phyloP scores from a whole-genome alignment of 2,797 vertebrate species.

The Oreochromis grahami region DNA sequence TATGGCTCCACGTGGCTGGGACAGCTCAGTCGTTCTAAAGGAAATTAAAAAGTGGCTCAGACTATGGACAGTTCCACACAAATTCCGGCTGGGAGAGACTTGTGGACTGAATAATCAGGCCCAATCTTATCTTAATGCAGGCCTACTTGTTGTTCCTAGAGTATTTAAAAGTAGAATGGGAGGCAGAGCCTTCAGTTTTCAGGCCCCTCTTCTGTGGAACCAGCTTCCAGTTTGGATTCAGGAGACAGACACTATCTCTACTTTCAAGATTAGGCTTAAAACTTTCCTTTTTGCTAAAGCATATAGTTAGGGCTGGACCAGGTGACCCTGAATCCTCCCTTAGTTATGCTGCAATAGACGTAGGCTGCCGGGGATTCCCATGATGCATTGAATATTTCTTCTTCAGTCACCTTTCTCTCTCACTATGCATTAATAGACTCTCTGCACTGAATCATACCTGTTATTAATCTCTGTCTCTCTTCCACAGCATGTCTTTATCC shows the following conservation, averaged over 20 bases:
- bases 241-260: neutral
- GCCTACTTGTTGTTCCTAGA: neutral
- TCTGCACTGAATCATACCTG: fast-evolving
- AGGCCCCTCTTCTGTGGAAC: neutral
- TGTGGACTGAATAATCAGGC: neutral
- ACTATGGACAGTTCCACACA: neutral
- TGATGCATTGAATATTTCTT: fast-evolving
- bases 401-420: too few relatives aligned
- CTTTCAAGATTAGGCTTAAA: fast-evolving
- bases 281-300: neutral
- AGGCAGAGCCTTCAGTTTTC: neutral
- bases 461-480: fast-evolving
- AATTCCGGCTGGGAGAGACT: fast-evolving
- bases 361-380: fast-evolving
- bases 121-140: neutral
- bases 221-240: fast-evolving
- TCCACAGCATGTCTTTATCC: neutral
- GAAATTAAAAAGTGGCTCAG: fast-evolving
- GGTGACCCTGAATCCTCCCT: too few relatives aligned
- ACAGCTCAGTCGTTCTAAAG: neutral
- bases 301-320: too few relatives aligned
- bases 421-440: too few relatives aligned
- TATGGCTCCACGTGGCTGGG: neutral
- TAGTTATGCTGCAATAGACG: fast-evolving
- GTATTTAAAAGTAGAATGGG: neutral